Evolutionary conservation across 2,113 vertebrate species (phyloP).

Genomic region (Dendrocopos noguchii): DNA sequence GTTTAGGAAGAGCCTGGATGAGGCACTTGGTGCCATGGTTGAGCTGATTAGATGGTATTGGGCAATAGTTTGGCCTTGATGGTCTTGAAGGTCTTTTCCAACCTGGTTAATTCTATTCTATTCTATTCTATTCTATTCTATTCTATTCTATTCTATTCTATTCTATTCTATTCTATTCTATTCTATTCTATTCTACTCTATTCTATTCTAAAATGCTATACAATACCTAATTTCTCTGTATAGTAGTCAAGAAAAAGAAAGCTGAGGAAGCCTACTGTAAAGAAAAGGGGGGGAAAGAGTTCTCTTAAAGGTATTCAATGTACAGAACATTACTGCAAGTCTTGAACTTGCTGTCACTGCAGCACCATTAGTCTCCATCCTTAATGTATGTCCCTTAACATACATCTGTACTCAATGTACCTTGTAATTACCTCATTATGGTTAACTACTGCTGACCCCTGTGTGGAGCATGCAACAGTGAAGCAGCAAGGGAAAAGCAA

Average conservation of each 20-base stretch:
- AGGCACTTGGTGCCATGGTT: too few species aligned
- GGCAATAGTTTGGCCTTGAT: too few species aligned
- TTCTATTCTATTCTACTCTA: too few species aligned
- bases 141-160: too few species aligned
- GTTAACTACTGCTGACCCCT: slow-evolving; percentile 63
- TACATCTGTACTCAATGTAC: slow-evolving; percentile 68
- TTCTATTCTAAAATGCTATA: too few species aligned
- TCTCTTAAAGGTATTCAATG: background rate
- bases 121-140: too few species aligned
- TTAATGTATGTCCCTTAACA: slow-evolving; percentile 60
- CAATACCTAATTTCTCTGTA: background rate
- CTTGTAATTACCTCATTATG: slow-evolving; percentile 71
- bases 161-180: too few species aligned
- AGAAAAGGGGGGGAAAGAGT: background rate
- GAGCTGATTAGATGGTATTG: too few species aligned
- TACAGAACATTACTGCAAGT: background rate
- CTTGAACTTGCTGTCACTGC: slow-evolving; percentile 40
- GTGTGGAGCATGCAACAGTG: slow-evolving; percentile 37
- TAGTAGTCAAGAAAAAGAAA: background rate
- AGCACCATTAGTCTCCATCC: slow-evolving; percentile 19
- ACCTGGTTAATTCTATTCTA: too few species aligned
- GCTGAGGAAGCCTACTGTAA: background rate
- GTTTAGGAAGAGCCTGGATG: too few species aligned
- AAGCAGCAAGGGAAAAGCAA: slow-evolving; percentile 40
- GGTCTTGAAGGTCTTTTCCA: too few species aligned